A percentile compares a stretch with the other conserved stretches of the same genome.
Evolutionary conservation across 2,113 vertebrate species (phyloP).

Genomic region (Trichomycterus rosablanca): DNA sequence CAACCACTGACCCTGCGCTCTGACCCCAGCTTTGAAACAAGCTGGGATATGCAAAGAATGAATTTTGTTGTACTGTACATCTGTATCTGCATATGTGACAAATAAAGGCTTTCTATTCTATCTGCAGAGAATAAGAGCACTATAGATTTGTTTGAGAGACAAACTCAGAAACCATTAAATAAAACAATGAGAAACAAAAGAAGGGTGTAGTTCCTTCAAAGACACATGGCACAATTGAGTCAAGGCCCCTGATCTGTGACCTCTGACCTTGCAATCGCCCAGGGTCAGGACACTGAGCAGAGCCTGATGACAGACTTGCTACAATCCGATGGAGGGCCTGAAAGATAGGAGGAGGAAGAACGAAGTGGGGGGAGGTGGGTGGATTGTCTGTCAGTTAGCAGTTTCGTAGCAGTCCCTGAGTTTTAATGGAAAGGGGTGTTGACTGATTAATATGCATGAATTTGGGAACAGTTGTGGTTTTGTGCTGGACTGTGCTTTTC

Average conservation of each 20-base stretch:
- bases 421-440: conserved; percentile 70
- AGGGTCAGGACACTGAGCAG: conserved; percentile 64
- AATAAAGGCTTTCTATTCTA: too few relatives aligned
- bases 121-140: too few relatives aligned
- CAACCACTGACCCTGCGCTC: too few relatives aligned
- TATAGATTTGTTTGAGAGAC: conserved; percentile 50
- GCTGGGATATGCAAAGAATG: too few relatives aligned
- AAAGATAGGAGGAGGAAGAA: neutral
- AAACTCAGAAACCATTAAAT: conserved; percentile 57
- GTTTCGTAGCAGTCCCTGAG: conserved; percentile 61
- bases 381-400: conserved; percentile 36
- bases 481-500: conserved; percentile 62
- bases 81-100: too few relatives aligned
- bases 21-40: too few relatives aligned
- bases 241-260: conserved; percentile 70
- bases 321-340: conserved; percentile 52
- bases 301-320: conserved; percentile 55
- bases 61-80: too few relatives aligned
- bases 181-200: conserved; percentile 60
- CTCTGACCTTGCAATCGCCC: conserved; percentile 68
- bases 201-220: conserved; percentile 64
- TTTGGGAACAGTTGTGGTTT: conserved; percentile 68
- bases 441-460: conserved; percentile 79
- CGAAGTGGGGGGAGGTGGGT: neutral
- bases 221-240: conserved; percentile 63